phyloP scores from a whole-genome alignment of 1,140 invertebrate genomes.

The Ostrea edulis region DNA sequence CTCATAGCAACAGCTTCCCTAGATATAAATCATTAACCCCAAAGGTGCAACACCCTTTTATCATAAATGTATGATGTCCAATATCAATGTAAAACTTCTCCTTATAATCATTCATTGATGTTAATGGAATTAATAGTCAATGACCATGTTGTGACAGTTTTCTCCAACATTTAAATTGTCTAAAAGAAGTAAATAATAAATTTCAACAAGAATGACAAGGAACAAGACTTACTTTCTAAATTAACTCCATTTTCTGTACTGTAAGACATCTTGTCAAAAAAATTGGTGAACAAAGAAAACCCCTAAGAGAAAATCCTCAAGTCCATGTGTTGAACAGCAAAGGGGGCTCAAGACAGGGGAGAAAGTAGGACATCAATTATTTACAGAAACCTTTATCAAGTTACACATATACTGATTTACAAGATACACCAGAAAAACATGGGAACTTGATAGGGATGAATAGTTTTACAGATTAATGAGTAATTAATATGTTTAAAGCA shows the following conservation, averaged over 20 bases:
- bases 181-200: not conserved
- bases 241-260: conserved; percentile 29
- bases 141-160: not conserved
- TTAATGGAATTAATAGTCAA: not conserved
- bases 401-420: not conserved
- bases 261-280: conserved; percentile 12
- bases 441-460: not conserved
- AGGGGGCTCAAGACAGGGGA: conserved; percentile 1
- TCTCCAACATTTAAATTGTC: not conserved
- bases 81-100: not conserved
- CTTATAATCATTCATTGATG: not conserved
- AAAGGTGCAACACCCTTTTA: not conserved
- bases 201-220: not conserved
- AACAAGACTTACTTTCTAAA: conserved; percentile 31
- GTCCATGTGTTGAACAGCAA: conserved; percentile 29
- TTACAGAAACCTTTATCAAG: not conserved
- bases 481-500: conserved; percentile 10
- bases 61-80: not conserved
- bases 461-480: not conserved
- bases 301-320: conserved; percentile 27
- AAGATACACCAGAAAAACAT: not conserved
- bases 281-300: conserved; percentile 2
- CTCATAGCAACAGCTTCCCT: not conserved
- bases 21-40: not conserved
- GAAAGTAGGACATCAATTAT: conserved; percentile 2